phyloP scores from a whole-genome alignment of 2,797 vertebrate genomes.

The Caiman crocodilus region DNA sequence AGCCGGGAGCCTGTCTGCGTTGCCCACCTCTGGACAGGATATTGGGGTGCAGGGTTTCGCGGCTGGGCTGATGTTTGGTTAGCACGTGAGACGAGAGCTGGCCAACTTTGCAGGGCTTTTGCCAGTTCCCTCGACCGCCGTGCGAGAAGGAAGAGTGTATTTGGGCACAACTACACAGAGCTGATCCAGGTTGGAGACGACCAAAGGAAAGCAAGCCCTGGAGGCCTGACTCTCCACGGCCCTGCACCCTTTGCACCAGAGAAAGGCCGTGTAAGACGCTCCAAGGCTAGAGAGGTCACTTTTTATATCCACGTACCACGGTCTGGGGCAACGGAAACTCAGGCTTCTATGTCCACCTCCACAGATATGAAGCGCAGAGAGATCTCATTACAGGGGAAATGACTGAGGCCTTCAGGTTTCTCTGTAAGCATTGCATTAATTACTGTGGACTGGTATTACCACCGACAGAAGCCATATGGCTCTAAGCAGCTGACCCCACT shows the following conservation, averaged over 20 bases:
- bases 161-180: neutral
- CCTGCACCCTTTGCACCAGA: neutral
- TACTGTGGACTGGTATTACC: rapidly evolving
- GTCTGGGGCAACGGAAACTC: neutral
- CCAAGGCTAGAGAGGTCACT: neutral
- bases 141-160: neutral
- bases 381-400: neutral
- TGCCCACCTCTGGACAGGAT: neutral
- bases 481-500: neutral
- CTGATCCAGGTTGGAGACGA: neutral
- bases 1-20: neutral
- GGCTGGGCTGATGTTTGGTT: neutral
- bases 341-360: neutral
- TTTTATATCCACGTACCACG: neutral
- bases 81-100: neutral
- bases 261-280: neutral
- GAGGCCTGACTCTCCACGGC: neutral
- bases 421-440: neutral
- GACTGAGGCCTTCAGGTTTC: neutral
- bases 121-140: no score
- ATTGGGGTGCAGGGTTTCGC: neutral
- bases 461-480: neutral
- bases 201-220: neutral
- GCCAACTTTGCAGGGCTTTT: neutral
- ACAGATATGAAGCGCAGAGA: neutral